Percentiles rank a stretch among this genome's conserved stretches.
These are phyloP conservation scores for Macrotis lagotis DNA, from an alignment of 2,113 vertebrate species.

Conservation along the genomic window DNA sequence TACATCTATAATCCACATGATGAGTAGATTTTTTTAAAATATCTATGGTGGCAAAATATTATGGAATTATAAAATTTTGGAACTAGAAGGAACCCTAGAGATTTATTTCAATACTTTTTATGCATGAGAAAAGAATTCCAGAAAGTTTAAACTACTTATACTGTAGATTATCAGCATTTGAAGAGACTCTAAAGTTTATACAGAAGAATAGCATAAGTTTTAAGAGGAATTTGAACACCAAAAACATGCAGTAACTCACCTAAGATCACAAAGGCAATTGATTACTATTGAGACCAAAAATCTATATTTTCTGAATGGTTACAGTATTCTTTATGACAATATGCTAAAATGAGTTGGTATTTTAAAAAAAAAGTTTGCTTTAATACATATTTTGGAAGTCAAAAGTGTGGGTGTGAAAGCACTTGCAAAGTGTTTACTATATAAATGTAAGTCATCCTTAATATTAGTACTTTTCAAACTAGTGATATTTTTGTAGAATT, in stretches of 20 bases:
- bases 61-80: conserved; percentile 24
- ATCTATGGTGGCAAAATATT: conserved; percentile 14
- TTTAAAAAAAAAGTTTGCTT: conserved; percentile 20
- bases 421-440: conserved; percentile 40
- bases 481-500: conserved; percentile 49
- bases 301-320: conserved; percentile 24
- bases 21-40: neutral
- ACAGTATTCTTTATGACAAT: neutral
- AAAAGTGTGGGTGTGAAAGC: conserved; percentile 44
- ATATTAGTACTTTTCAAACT: conserved; percentile 43
- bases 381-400: conserved; percentile 29
- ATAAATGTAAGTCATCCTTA: conserved; percentile 15
- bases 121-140: neutral
- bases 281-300: conserved; percentile 5
- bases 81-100: conserved; percentile 34
- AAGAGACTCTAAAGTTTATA: neutral
- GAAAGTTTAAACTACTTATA: neutral
- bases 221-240: neutral
- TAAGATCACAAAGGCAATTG: neutral
- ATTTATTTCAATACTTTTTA: conserved; percentile 24
- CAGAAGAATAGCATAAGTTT: neutral
- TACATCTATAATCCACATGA: conserved; percentile 11
- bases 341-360: conserved; percentile 24
- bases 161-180: neutral
- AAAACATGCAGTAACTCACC: neutral